Evolutionary conservation across 1,140 invertebrate genomes (phyloP), one percentile per base, ranked within the genome.

Genomic region (Plutomurus gul): DNA sequence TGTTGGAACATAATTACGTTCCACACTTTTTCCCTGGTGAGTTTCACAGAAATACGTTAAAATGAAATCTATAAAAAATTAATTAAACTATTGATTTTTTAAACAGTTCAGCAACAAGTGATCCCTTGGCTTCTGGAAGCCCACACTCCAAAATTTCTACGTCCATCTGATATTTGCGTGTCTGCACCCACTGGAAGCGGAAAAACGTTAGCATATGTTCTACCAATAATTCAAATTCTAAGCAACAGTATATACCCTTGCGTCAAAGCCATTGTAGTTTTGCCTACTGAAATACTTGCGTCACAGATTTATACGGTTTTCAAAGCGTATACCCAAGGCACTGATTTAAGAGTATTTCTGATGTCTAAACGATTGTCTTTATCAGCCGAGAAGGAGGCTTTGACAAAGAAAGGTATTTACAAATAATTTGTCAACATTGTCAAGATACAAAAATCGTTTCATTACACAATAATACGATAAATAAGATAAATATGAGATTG

Each of bases 111-210:
- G 88, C 89, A 87, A 33, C 88, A 90, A 84, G 91, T 98, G 0
- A 92, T 98, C 79, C 93, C 94, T 3, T 95, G 92, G 88, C 87
- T 98, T 40, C 84, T 96, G 7, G 86, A 91, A 79, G 89, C 89
- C 78, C 87, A 91, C 76, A 86, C 88, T 46, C 88, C 90, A 77
- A 89, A 90, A 43, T 86, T 88, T 1, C 89, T 91, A 81, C 90
- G 93, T 86, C 92, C 93, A 0, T 89, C 91, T 82, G 97, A 99
- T 87, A 89, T 98, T n/a, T 99, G 97, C 88, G 93, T 99, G 40
- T 97, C 96, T 25, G 96, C 97, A 47, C 96, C 97, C 22, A 99
- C 98, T 16, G 98, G 97, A 11, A 98, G 96, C 90, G 97, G 97
- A 10, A 99, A 99, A 89, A 99, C 97, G 1, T 87, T 99, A 65